Percentiles rank a stretch among this genome's conserved stretches.
These are phyloP conservation scores for Orussus abietinus DNA, from an alignment of 1,140 invertebrate species.

Conservation along the genomic window DNA sequence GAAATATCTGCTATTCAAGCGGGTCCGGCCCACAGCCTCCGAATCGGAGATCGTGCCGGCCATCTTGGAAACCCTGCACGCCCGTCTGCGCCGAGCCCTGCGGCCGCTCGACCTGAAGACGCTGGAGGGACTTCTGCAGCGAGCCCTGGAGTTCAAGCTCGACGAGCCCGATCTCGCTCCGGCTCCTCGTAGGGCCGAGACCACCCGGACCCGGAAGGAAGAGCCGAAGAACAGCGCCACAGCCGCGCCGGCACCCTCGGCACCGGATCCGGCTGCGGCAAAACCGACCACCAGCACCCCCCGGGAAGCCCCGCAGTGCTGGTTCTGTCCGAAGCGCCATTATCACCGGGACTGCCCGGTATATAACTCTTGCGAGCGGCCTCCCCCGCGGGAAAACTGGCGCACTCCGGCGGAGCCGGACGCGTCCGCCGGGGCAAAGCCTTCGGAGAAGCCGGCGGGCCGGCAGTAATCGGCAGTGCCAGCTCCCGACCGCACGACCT, in stretches of 20 bases:
- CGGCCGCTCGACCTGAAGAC: background rate
- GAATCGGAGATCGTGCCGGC: slow-evolving; percentile 11
- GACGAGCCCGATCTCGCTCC: slow-evolving; percentile 8
- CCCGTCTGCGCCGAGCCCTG: slow-evolving; percentile 3
- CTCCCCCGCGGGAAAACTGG: slow-evolving; percentile 16
- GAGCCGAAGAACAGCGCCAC: slow-evolving; percentile 8
- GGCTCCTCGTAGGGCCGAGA: background rate
- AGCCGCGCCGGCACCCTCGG: too few species aligned
- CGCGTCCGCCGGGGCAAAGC: slow-evolving; percentile 1
- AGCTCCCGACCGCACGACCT: background rate
- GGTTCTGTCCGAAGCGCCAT: slow-evolving; percentile 23
- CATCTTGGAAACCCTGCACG: slow-evolving; percentile 12
- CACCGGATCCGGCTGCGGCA: too few species aligned
- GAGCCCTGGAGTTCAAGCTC: slow-evolving; percentile 12
- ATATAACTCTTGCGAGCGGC: background rate
- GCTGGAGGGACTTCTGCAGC: slow-evolving; percentile 8
- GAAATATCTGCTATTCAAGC: slow-evolving; percentile 16
- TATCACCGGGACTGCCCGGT: slow-evolving; percentile 20
- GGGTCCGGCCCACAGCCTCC: slow-evolving; percentile 10
- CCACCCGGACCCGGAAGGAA: background rate
- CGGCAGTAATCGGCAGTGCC: background rate
- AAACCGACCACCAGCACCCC: background rate
- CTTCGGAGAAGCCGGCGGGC: background rate
- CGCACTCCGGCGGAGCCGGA: slow-evolving; percentile 1
- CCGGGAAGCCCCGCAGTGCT: slow-evolving; percentile 12